Percentiles rank a stretch among this genome's conserved stretches.
These are phyloP conservation scores for Oryzias sinensis DNA, from an alignment of 2,797 vertebrate species.

Conservation along the genomic window DNA sequence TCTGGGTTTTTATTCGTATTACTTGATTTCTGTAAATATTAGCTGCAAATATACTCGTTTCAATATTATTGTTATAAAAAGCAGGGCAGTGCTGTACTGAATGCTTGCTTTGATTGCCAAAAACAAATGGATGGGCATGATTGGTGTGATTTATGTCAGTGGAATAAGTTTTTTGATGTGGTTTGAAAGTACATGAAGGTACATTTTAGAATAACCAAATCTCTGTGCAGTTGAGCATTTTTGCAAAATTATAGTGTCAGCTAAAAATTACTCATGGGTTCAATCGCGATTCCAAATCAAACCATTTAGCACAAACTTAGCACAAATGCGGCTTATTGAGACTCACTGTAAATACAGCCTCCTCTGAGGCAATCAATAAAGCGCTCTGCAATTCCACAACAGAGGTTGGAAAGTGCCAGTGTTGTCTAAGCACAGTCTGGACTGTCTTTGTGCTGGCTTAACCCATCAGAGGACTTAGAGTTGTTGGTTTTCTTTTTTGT, in stretches of 20 bases:
- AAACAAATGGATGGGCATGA: neutral
- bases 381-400: slow-evolving; percentile 46
- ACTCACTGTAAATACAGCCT: slow-evolving; percentile 34
- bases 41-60: neutral
- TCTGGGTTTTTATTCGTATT: neutral
- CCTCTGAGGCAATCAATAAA: slow-evolving; percentile 57
- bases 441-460: slow-evolving; percentile 18
- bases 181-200: neutral
- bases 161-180: neutral
- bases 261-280: slow-evolving; percentile 9
- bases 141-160: too few relatives aligned
- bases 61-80: neutral
- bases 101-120: neutral
- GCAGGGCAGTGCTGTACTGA: too few relatives aligned
- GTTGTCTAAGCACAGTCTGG: slow-evolving; percentile 37
- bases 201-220: neutral
- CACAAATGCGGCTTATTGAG: slow-evolving; percentile 22
- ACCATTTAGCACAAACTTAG: neutral
- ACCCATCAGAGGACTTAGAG: neutral
- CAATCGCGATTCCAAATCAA: slow-evolving; percentile 19
- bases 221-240: neutral
- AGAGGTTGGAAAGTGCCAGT: slow-evolving; percentile 14
- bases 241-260: slow-evolving; percentile 12
- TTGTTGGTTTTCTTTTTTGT: neutral
- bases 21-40: slow-evolving; percentile 18